A percentile compares a stretch with the other conserved stretches of the same genome.
Conservation (phyloP, 2,797 vertebrate species). For the Chelmon rostratus region DNA sequence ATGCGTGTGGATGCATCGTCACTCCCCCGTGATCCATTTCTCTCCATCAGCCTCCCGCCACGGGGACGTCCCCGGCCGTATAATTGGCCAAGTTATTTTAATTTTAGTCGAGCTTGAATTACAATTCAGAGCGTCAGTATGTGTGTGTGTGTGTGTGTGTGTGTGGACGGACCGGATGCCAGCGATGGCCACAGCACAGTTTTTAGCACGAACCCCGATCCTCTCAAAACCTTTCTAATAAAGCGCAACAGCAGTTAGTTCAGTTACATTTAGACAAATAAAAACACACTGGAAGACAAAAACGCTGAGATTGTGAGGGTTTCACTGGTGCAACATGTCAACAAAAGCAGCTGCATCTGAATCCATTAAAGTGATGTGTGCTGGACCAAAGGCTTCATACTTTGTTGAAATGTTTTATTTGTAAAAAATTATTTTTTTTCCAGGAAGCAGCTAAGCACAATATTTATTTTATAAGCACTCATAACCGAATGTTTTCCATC, state of each 20-base stretch:
- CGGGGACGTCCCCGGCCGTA: constrained; percentile 42
- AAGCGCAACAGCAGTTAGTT: not conserved
- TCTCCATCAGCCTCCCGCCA: constrained; percentile 59
- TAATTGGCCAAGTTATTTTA: constrained; percentile 62
- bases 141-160: not conserved
- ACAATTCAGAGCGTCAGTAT: not conserved
- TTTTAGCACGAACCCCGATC: not conserved
- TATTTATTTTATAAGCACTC: too few relatives aligned
- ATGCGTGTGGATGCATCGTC: constrained; percentile 58
- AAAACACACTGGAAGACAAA: not conserved
- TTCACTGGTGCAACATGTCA: not conserved
- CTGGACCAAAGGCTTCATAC: not conserved
- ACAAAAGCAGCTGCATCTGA: not conserved
- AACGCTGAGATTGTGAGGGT: not conserved
- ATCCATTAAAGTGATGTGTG: not conserved
- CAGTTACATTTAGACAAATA: not conserved
- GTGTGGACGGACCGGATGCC: too few relatives aligned
- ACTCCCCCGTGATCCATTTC: constrained; percentile 63
- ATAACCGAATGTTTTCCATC: too few relatives aligned
- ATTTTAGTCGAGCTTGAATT: constrained; percentile 48
- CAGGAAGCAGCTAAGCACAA: not conserved
- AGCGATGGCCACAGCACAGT: too few relatives aligned
- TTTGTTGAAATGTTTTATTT: not conserved
- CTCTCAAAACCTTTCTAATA: not conserved
- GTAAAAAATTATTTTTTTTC: not conserved